Evolutionary conservation across 64 coral and sea anemone genomes (phyloP).

Genomic region (Pachyseris speciosa): DNA sequence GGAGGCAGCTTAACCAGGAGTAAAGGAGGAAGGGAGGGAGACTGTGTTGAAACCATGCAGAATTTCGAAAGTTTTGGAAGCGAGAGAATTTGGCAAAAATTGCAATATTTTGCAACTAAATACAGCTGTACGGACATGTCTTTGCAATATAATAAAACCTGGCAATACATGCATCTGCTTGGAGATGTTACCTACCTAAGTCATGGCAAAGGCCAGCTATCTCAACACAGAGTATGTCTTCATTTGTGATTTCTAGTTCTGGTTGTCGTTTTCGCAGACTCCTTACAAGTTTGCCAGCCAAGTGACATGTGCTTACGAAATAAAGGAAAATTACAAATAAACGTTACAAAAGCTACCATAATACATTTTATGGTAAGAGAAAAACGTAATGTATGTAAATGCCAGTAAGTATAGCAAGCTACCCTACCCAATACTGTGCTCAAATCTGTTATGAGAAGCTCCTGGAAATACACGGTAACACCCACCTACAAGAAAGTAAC

Average conservation of each 20-base stretch:
- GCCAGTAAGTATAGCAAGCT: background rate
- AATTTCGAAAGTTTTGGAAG: no score
- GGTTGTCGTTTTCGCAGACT: constrained; percentile 75
- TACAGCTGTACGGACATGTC: no score
- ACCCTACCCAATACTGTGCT: constrained; percentile 83
- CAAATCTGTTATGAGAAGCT: constrained; percentile 95
- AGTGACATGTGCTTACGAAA: constrained; percentile 68
- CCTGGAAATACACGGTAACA: constrained; percentile 98
- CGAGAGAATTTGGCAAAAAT: no score
- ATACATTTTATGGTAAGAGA: no score
- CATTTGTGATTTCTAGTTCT: constrained; percentile 77
- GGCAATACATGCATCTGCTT: background rate
- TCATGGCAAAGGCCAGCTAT: constrained; percentile 98
- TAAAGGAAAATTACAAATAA: background rate
- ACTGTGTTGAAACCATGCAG: no score
- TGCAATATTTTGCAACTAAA: no score
- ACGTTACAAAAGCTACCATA: no score
- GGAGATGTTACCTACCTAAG: constrained; percentile 53
- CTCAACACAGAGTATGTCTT: constrained; percentile 80
- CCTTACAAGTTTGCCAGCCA: constrained; percentile 82
- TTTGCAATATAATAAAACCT: no score
- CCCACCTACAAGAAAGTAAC: constrained; percentile 59
- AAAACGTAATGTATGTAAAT: no score
- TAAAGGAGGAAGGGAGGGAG: no score
- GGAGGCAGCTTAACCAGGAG: no score